Percentiles rank a stretch among this genome's conserved stretches.
These are phyloP conservation scores for Ia io DNA, from an alignment of 2,113 vertebrate genomes.

Conservation along the genomic window DNA sequence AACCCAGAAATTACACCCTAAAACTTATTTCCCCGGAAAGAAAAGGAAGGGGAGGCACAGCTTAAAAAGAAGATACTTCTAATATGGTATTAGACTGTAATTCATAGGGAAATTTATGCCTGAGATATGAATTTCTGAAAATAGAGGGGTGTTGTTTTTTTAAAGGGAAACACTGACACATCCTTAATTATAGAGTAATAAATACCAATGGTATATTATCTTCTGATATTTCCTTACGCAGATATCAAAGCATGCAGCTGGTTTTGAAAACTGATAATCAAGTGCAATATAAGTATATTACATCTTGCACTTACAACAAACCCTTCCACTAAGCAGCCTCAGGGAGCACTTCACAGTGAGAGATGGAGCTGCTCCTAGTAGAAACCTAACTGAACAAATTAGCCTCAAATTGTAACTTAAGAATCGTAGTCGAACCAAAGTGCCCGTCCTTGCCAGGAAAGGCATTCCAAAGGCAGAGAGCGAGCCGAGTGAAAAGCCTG, in stretches of 20 bases:
- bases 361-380: constrained; percentile 48
- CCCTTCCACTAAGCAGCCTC: constrained; percentile 62
- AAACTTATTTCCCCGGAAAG: constrained; percentile 37
- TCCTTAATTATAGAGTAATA: constrained; percentile 86
- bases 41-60: constrained; percentile 61
- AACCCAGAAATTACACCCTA: constrained; percentile 66
- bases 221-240: constrained; percentile 79
- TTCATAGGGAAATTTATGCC: constrained; percentile 79
- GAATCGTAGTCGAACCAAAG: constrained; percentile 67
- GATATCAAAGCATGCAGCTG: constrained; percentile 79
- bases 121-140: constrained; percentile 84
- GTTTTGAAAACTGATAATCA: constrained; percentile 81
- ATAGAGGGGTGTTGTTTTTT: constrained; percentile 77
- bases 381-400: constrained; percentile 73
- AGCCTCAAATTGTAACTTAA: constrained; percentile 74
- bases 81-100: constrained; percentile 74
- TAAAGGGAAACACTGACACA: constrained; percentile 83
- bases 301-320: constrained; percentile 71
- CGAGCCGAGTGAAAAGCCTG: constrained; percentile 58
- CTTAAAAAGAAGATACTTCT: constrained; percentile 67
- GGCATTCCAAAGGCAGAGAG: constrained; percentile 69
- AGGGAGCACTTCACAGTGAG: constrained; percentile 55
- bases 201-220: constrained; percentile 84
- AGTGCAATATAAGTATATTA: constrained; percentile 59
- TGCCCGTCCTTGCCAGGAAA: constrained; percentile 69